phyloP scores from a whole-genome alignment of 1,140 invertebrate species.

The Centruroides vittatus region DNA sequence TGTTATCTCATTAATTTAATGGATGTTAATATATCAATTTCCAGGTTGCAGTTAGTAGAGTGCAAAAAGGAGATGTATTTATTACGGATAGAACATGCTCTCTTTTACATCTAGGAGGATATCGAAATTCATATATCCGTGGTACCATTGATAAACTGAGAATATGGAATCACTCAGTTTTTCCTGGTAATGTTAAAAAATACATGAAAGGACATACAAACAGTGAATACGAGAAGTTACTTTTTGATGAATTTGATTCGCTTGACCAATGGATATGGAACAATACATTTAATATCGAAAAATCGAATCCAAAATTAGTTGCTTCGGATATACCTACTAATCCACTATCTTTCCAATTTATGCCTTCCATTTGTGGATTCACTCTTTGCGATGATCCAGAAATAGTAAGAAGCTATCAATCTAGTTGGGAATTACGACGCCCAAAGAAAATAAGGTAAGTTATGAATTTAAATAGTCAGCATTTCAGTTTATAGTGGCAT shows the following conservation, averaged over 20 bases:
- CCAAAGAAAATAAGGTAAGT: neutral
- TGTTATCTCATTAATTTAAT: no score
- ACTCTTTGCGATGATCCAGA: slow-evolving; percentile 1
- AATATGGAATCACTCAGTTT: neutral
- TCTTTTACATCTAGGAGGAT: neutral
- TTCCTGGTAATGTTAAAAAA: neutral
- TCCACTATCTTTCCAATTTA: neutral
- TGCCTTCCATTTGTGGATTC: neutral
- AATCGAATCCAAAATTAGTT: neutral
- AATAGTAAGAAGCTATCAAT: neutral
- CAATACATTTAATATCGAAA: no score
- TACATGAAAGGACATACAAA: neutral
- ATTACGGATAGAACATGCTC: neutral
- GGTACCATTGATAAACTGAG: neutral
- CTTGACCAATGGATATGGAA: neutral
- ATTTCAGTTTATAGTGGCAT: no score
- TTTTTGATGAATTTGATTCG: neutral
- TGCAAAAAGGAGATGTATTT: neutral
- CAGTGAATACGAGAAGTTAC: neutral
- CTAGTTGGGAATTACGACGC: neutral
- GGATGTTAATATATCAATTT: neutral
- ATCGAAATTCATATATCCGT: neutral
- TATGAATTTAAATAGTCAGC: no score
- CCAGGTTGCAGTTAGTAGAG: neutral
- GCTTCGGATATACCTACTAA: neutral